Base-by-base conservation (phyloP, 53 echinoderm and acorn worm species). In the Mesocentrotus franciscanus region DNA sequence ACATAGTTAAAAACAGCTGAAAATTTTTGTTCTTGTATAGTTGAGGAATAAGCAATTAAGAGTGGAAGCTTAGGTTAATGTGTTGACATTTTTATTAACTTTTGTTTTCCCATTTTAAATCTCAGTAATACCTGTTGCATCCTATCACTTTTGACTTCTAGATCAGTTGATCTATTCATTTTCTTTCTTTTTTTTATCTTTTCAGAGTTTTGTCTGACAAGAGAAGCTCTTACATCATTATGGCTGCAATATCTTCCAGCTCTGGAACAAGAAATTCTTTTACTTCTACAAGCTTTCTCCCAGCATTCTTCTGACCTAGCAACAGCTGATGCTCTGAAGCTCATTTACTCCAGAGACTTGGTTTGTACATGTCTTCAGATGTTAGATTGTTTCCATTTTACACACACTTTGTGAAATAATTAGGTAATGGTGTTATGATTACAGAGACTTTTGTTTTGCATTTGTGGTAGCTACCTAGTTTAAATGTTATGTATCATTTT, bases 161-260 rank as follows among this genome's bases (percentile, higher is more conserved):
- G 32, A 74, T 74, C 22, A 68, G 5, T 68, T 22, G 68, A 68
- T 68, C 68, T 68, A 5, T 49, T 49, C 49, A 49, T 49, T 49
- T 18, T 76, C 10, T 76, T 13, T 61, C 61, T 27, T 34, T 62
- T 13, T 64, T 66, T 62, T 4, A 64, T 64, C 35, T 64, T 66
- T 10, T 16, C 36, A 92, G 95, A 85, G 8, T 87, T 85, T 39
- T 33, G 26, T 85, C 87, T 94, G 10, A 79, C 89, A 42, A 89
- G 95, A 55, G 94, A 92, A 84, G 95, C 95, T 22, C 60, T 49
- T 22, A 93, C 95, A 14, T 95, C 96, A 9, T 92, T 97, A 24
- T 97, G 97, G 97, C 71, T 95, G 34, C 85, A 96, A 32, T 71
- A 97, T 85, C 96, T 97, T 9, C 96, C 97, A 9, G 97, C 97